phyloP scores from a whole-genome alignment of 2,797 vertebrate species.

The Epinephelus coioides region DNA sequence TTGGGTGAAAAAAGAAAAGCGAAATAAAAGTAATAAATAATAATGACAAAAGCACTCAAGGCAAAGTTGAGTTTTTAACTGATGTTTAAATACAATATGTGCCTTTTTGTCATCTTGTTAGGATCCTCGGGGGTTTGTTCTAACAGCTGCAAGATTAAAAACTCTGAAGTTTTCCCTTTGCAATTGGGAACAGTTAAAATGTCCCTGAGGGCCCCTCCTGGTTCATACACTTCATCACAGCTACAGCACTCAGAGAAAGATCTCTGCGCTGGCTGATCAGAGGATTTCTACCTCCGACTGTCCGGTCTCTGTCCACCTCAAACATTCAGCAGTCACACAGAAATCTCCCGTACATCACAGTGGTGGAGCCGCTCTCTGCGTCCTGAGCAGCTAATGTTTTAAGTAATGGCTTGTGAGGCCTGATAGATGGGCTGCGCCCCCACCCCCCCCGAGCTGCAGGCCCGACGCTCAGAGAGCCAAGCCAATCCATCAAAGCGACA shows the following conservation, averaged over 20 bases:
- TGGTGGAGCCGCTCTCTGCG: conserved; percentile 20
- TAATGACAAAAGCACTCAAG: background rate
- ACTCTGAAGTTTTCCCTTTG: background rate
- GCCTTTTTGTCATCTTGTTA: no score
- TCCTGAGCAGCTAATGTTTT: conserved; percentile 72
- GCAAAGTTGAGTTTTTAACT: no score
- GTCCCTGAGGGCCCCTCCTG: background rate
- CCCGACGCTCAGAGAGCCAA: conserved; percentile 50
- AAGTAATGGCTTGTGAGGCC: conserved; percentile 79
- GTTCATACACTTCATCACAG: background rate
- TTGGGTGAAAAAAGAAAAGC: background rate
- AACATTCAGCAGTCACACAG: background rate
- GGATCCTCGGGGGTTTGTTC: background rate
- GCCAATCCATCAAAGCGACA: conserved; percentile 82
- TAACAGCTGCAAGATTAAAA: background rate
- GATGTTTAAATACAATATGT: no score
- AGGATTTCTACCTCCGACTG: background rate
- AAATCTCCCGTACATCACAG: conserved; percentile 3
- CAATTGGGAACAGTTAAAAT: no score
- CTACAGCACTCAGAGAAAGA: background rate
- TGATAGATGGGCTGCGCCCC: conserved; percentile 70
- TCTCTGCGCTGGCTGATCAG: background rate
- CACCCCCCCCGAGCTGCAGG: conserved; percentile 29
- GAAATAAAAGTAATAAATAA: background rate
- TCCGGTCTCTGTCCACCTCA: background rate